A percentile compares a stretch with the other conserved stretches of the same genome.
phyloP scores from a whole-genome alignment of 2,888 invertebrate species.

The Polydrusus cervinus region DNA sequence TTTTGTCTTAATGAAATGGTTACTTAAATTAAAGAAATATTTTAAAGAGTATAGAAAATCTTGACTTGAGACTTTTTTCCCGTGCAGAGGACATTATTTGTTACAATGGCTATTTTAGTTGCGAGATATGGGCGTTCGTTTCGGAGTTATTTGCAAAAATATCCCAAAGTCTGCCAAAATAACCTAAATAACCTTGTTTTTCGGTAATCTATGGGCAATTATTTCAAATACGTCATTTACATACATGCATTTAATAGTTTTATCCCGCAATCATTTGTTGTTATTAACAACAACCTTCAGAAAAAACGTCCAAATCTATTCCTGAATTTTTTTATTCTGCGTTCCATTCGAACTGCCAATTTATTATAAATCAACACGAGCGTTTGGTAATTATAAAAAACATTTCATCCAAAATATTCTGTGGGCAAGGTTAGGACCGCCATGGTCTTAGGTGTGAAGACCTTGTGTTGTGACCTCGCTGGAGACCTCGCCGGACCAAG shows the following conservation, averaged over 20 bases:
- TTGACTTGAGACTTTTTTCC: too few species aligned
- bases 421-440: constrained; percentile 61
- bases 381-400: constrained; percentile 17
- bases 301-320: constrained; percentile 16
- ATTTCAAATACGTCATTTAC: too few species aligned
- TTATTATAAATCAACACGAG: constrained; percentile 16
- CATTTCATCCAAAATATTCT: constrained; percentile 53
- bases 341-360: constrained; percentile 11
- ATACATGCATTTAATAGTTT: neutral
- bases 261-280: neutral
- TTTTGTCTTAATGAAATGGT: too few species aligned
- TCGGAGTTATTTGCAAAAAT: too few species aligned
- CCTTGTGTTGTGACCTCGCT: constrained; percentile 68
- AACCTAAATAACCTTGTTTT: too few species aligned
- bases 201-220: too few species aligned
- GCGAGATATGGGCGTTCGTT: too few species aligned
- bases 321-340: constrained; percentile 15
- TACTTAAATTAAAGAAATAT: too few species aligned
- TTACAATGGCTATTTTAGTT: too few species aligned
- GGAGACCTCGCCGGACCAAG: constrained; percentile 68
- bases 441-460: constrained; percentile 67
- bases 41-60: too few species aligned
- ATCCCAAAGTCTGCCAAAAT: too few species aligned
- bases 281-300: constrained; percentile 2
- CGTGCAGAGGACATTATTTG: too few species aligned